Percentiles rank a stretch among this genome's conserved stretches.
phyloP scores from a whole-genome alignment of 2,797 vertebrate species.

The Catharus ustulatus region DNA sequence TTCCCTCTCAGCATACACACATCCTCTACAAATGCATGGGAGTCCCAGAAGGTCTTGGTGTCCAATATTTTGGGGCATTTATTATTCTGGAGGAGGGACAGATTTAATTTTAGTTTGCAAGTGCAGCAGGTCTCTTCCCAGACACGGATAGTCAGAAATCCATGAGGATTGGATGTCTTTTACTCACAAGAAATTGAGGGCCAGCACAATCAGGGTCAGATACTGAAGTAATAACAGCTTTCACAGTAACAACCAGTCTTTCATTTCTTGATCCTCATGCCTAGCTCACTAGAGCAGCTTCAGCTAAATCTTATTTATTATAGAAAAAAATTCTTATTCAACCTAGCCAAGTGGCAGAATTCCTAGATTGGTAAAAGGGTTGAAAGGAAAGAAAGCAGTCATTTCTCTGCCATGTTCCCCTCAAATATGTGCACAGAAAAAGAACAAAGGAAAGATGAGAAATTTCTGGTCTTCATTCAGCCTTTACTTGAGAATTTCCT shows the following conservation, averaged over 20 bases:
- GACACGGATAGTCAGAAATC: neutral
- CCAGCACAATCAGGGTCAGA: neutral
- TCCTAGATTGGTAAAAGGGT: neutral
- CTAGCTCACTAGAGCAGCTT: neutral
- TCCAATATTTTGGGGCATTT: neutral
- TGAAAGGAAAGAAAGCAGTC: neutral
- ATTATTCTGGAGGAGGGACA: neutral
- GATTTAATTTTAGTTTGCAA: neutral
- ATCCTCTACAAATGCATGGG: neutral
- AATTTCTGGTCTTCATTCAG: neutral
- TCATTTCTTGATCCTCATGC: neutral
- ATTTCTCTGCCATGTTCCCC: neutral
- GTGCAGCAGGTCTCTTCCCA: neutral
- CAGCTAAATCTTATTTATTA: neutral
- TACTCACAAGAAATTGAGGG: neutral
- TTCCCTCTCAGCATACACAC: neutral
- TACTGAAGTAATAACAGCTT: neutral
- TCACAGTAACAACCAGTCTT: neutral
- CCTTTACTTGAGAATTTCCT: neutral
- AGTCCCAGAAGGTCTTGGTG: neutral
- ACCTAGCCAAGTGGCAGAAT: neutral
- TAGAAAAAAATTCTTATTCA: neutral
- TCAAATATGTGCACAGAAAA: neutral
- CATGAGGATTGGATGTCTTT: neutral
- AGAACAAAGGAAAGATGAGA: neutral